Evolutionary conservation across 2,888 invertebrate species (phyloP).

Genomic region (Epirrhoe alternata): DNA sequence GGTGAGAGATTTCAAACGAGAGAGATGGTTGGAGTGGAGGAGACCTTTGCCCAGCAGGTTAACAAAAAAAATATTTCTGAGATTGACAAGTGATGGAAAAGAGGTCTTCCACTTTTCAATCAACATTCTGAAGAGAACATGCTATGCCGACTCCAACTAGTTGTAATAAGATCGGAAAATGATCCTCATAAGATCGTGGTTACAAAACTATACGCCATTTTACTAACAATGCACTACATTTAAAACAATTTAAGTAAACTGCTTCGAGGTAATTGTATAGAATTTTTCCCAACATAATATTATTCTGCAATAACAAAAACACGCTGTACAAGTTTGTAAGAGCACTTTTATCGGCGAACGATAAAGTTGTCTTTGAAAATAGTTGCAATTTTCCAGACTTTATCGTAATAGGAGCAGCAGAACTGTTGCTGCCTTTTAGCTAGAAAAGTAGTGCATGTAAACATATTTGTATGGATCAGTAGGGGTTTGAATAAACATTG

Average conservation of each 20-base stretch:
- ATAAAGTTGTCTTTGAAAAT: slow-evolving; percentile 51
- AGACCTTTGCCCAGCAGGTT: too few relatives aligned
- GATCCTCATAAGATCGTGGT: too few relatives aligned
- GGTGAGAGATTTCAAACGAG: too few relatives aligned
- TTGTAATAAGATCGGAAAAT: too few relatives aligned
- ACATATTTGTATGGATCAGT: slow-evolving; percentile 24
- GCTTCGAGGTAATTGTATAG: not conserved
- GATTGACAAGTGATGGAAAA: too few relatives aligned
- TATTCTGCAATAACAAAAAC: slow-evolving; percentile 6
- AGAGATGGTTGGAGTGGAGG: too few relatives aligned
- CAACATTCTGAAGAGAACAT: too few relatives aligned
- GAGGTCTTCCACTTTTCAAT: too few relatives aligned
- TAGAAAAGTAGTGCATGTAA: slow-evolving; percentile 23
- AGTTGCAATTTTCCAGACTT: slow-evolving; percentile 44
- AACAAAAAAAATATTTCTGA: too few relatives aligned
- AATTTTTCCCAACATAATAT: not conserved
- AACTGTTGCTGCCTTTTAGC: slow-evolving; percentile 33
- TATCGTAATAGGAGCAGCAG: slow-evolving; percentile 40
- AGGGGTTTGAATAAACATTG: not conserved
- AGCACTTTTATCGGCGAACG: slow-evolving; percentile 50
- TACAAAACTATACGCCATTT: not conserved
- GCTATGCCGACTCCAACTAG: too few relatives aligned
- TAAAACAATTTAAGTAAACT: not conserved
- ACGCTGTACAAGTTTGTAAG: slow-evolving; percentile 26
- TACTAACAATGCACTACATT: not conserved